phyloP scores from a whole-genome alignment of 2,888 invertebrate genomes.

The Caradrina clavipalpis region DNA sequence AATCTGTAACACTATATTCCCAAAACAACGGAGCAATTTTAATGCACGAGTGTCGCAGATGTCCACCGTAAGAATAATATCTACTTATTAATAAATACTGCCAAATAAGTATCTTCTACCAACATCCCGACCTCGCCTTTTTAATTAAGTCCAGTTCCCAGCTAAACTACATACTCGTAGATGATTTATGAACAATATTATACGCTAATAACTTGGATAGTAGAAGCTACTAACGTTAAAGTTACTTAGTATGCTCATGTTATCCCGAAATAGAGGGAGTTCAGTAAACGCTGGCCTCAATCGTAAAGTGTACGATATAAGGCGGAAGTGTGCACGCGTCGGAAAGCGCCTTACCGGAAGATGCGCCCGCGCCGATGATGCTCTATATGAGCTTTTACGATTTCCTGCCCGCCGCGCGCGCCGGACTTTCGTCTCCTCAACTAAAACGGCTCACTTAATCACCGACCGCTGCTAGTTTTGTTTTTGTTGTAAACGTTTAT shows the following conservation, averaged over 20 bases:
- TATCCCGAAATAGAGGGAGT: conserved; percentile 76
- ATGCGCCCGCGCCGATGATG: conserved; percentile 79
- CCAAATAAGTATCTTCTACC: neutral
- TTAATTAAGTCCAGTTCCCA: neutral
- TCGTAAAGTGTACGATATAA: conserved; percentile 80
- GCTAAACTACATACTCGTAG: neutral
- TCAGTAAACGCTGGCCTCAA: conserved; percentile 75
- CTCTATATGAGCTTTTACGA: conserved; percentile 89
- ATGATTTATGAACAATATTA: conserved; percentile 5
- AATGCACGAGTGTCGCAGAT: conserved; percentile 29
- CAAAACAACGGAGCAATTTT: conserved; percentile 29
- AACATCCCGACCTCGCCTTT: neutral
- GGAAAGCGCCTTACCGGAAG: conserved; percentile 87
- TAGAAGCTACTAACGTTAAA: conserved; percentile 10
- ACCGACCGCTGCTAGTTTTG: conserved; percentile 64
- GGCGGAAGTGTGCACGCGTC: conserved; percentile 83
- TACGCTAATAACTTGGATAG: conserved; percentile 5
- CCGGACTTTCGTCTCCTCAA: conserved; percentile 71
- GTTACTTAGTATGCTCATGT: conserved; percentile 20
- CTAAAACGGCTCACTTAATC: conserved; percentile 75
- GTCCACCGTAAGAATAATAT: neutral
- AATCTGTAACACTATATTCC: conserved; percentile 52
- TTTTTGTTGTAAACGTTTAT: conserved; percentile 46
- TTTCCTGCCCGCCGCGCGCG: conserved; percentile 82
- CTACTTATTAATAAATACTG: neutral